These are phyloP conservation scores for Tetramorium simillimum DNA, from an alignment of 1,140 invertebrate species.

Conservation along the genomic window DNA sequence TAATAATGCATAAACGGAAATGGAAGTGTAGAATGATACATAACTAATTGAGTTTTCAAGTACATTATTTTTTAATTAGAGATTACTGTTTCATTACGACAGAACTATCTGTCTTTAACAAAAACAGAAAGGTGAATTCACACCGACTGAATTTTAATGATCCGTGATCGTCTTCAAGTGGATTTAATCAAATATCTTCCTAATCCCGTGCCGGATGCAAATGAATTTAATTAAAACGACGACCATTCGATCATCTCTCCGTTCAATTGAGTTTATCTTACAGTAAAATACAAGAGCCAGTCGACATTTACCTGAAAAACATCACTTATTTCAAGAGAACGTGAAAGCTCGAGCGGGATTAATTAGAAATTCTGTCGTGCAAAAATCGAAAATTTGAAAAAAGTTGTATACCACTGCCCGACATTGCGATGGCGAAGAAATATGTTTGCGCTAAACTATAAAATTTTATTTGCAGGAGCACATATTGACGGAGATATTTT, in stretches of 20 bases:
- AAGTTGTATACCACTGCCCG: constrained; percentile 4
- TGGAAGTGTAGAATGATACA: not conserved
- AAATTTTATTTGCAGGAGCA: constrained; percentile 38
- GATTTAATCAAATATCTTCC: not conserved
- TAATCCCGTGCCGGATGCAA: not conserved
- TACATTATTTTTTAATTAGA: not conserved
- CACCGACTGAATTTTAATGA: constrained; percentile 25
- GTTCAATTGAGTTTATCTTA: not conserved
- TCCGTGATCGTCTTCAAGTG: not conserved
- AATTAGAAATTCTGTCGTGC: not conserved
- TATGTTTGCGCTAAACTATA: constrained; percentile 44
- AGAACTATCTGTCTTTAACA: not conserved
- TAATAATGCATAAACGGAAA: not conserved
- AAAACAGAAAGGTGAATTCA: not conserved
- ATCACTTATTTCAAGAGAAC: not conserved
- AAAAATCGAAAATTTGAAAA: not conserved
- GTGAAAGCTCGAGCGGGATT: not conserved
- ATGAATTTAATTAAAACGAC: constrained; percentile 8
- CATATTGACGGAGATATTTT: constrained; percentile 57
- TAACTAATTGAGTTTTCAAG: not conserved
- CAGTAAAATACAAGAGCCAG: not conserved
- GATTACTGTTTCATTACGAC: not conserved
- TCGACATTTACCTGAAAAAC: not conserved
- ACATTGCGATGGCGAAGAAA: constrained; percentile 27
- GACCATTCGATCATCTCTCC: not conserved